A percentile compares a stretch with the other conserved stretches of the same genome.
phyloP scores from a whole-genome alignment of 2,888 invertebrate species.

The Xylota segnis region DNA sequence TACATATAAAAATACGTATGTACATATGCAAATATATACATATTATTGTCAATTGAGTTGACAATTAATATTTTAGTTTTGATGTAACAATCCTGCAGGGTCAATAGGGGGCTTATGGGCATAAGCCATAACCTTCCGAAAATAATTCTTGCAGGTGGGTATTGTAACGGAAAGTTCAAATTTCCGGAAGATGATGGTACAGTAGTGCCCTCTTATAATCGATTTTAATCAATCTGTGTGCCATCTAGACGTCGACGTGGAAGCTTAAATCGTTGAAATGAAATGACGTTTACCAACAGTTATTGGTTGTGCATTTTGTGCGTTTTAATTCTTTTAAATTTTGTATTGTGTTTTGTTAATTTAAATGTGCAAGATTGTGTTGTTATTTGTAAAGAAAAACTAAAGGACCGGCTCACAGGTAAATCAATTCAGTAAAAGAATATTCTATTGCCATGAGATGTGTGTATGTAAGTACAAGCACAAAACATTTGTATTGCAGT shows the following conservation, averaged over 20 bases:
- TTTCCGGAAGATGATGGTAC: not conserved
- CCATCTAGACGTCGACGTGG: not conserved
- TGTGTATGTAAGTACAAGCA: no score
- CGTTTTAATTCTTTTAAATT: no score
- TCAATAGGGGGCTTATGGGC: not conserved
- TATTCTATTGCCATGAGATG: no score
- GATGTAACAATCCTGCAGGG: not conserved
- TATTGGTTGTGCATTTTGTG: no score
- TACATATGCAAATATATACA: not conserved
- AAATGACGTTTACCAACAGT: no score
- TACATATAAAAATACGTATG: not conserved
- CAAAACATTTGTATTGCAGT: no score
- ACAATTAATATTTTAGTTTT: not conserved
- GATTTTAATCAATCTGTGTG: not conserved
- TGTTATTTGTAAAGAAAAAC: no score
- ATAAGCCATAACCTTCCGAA: not conserved
- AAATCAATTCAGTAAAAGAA: no score
- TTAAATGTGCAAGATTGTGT: no score
- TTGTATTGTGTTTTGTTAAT: no score
- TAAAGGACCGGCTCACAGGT: no score
- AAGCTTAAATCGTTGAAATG: not conserved
- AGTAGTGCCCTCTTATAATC: not conserved
- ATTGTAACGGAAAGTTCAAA: not conserved
- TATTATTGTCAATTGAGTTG: conserved; percentile 1
- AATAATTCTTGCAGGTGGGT: not conserved